Percentiles rank a stretch among this genome's conserved stretches.
Conservation (phyloP, 2,797 vertebrate genomes). For the Scolopax bukidnonensis region DNA sequence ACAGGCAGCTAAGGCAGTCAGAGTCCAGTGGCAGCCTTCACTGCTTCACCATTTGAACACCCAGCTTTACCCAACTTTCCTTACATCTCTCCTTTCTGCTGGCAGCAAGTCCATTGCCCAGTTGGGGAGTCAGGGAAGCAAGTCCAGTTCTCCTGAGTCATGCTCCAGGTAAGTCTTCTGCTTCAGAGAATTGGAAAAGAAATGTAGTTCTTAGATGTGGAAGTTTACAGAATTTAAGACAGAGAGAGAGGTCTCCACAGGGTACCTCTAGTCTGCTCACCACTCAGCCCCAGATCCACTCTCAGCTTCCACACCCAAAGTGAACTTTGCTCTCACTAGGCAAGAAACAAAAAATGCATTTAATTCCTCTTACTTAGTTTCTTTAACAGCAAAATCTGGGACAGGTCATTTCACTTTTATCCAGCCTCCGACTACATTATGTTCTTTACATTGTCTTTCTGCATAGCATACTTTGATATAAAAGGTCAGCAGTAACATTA, state of each 20-base stretch:
- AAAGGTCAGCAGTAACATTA: not conserved
- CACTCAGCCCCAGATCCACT: not conserved
- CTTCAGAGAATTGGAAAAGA: not conserved
- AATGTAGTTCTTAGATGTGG: not conserved
- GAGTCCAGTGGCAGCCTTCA: not conserved
- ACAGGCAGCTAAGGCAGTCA: not conserved
- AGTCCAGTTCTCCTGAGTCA: not conserved
- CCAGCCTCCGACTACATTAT: not conserved
- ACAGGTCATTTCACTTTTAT: not conserved
- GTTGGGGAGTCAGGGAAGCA: not conserved
- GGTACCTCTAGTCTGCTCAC: not conserved
- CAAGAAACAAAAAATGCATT: not conserved
- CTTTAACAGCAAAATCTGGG: not conserved
- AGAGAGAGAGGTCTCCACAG: fast-evolving
- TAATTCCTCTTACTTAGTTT: not conserved
- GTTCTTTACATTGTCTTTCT: not conserved
- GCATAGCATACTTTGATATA: not conserved
- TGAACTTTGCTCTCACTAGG: not conserved
- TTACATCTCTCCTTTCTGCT: not conserved
- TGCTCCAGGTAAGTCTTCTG: not conserved
- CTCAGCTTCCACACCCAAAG: not conserved
- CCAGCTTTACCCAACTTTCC: not conserved
- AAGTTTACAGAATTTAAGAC: not conserved
- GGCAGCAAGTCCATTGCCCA: not conserved
- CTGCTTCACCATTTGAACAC: not conserved